Conservation (phyloP, 2,888 invertebrate species). For the Cylindroiulus punctatus region DNA sequence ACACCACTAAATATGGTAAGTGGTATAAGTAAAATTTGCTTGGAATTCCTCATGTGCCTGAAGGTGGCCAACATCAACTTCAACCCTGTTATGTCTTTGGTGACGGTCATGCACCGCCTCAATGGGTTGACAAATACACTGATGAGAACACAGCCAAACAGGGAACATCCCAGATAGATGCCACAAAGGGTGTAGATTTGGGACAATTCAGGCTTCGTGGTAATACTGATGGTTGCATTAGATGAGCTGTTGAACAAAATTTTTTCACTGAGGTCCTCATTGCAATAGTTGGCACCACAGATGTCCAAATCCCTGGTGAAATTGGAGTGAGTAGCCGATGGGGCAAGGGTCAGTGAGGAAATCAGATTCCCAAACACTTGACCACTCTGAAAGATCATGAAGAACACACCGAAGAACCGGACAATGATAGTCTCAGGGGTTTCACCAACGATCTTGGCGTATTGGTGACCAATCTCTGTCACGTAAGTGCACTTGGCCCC, state of each 20-base stretch:
- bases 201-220: slow-evolving; percentile 62
- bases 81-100: slow-evolving; percentile 73
- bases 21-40: slow-evolving; percentile 92
- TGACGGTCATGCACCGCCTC: slow-evolving; percentile 73
- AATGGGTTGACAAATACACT: slow-evolving; percentile 89
- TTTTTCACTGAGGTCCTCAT: slow-evolving; percentile 48
- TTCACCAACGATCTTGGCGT: slow-evolving; percentile 74
- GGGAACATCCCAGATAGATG: slow-evolving; percentile 87
- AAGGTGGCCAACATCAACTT: slow-evolving; percentile 88
- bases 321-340: slow-evolving; percentile 54
- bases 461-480: slow-evolving; percentile 91
- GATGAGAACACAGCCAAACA: slow-evolving; percentile 86
- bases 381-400: slow-evolving; percentile 96
- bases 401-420: slow-evolving; percentile 98
- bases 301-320: slow-evolving; percentile 36
- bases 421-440: slow-evolving; percentile 87
- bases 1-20: slow-evolving; percentile 96
- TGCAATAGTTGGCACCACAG: slow-evolving; percentile 60
- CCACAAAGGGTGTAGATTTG: slow-evolving; percentile 90
- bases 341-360: slow-evolving; percentile 73
- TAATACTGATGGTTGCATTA: not conserved
- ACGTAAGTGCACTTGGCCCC: slow-evolving; percentile 97
- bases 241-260: not conserved
- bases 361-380: slow-evolving; percentile 96
- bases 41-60: slow-evolving; percentile 88